A percentile compares a stretch with the other conserved stretches of the same genome.
These are phyloP conservation scores for Pollenia griseotomentosa DNA, from an alignment of 2,888 invertebrate species.

Conservation along the genomic window DNA sequence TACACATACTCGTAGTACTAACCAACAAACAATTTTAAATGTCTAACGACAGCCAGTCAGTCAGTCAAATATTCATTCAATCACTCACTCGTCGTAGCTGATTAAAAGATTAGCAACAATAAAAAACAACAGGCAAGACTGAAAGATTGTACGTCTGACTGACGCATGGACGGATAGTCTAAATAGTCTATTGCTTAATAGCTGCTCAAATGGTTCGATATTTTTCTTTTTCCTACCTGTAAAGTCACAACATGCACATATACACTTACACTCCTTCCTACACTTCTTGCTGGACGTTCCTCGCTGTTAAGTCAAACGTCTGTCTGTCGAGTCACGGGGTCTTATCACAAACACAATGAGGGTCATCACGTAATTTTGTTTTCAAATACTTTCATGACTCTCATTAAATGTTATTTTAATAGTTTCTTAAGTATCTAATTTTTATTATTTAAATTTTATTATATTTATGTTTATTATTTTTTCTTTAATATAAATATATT, in stretches of 20 bases:
- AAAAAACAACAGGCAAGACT: not conserved
- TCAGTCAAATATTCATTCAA: not conserved
- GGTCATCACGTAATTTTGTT: slow-evolving; percentile 65
- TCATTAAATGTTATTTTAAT: slow-evolving; percentile 63
- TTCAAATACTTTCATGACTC: slow-evolving; percentile 67
- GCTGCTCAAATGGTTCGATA: slow-evolving; percentile 12
- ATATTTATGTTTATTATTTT: not conserved
- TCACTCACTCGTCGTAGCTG: not conserved
- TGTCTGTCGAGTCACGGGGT: slow-evolving; percentile 4
- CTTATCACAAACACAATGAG: slow-evolving; percentile 51
- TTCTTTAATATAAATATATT: slow-evolving; percentile 23
- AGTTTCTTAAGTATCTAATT: slow-evolving; percentile 67
- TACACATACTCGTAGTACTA: slow-evolving; percentile 24
- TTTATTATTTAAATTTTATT: slow-evolving; percentile 35
- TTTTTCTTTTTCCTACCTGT: slow-evolving; percentile 19
- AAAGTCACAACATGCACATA: not conserved
- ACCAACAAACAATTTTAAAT: slow-evolving; percentile 25
- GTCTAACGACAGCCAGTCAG: slow-evolving; percentile 42
- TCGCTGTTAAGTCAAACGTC: not conserved
- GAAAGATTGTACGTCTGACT: not conserved
- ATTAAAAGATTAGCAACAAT: slow-evolving; percentile 5
- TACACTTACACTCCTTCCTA: not conserved
- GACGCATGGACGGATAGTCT: not conserved
- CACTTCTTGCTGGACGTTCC: not conserved
- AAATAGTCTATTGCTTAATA: not conserved